These are phyloP conservation scores for Pipa parva DNA, from an alignment of 2,113 vertebrate genomes.

Conservation along the genomic window DNA sequence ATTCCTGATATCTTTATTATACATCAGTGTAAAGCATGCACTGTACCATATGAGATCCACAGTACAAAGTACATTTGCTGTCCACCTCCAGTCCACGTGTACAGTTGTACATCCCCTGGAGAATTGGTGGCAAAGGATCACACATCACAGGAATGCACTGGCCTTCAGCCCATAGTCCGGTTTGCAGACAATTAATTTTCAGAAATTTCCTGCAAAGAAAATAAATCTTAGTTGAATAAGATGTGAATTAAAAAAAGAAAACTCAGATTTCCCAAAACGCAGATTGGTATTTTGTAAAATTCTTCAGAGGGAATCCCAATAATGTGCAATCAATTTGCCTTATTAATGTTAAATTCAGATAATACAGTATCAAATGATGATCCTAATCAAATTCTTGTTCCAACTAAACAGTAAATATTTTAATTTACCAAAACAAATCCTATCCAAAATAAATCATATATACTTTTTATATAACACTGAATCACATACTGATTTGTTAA, in stretches of 20 bases:
- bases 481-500: too few species aligned
- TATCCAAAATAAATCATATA: too few species aligned
- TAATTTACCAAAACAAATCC: too few species aligned
- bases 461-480: too few species aligned
- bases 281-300: constrained; percentile 16
- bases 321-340: too few species aligned
- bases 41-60: constrained; percentile 54
- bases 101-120: constrained; percentile 91
- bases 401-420: too few species aligned
- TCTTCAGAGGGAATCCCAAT: not conserved
- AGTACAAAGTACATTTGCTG: constrained; percentile 77
- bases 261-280: too few species aligned
- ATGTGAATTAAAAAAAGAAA: too few species aligned
- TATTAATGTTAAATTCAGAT: too few species aligned
- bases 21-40: not conserved
- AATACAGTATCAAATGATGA: too few species aligned
- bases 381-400: too few species aligned
- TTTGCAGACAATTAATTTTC: constrained; percentile 82
- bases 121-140: constrained; percentile 69
- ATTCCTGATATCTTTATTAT: too few species aligned
- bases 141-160: constrained; percentile 79
- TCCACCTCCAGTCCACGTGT: constrained; percentile 75
- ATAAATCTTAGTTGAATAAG: not conserved
- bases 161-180: constrained; percentile 77
- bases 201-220: constrained; percentile 74